These are phyloP conservation scores for Meleagris gallopavo DNA, from an alignment of 2,113 vertebrate species.

Conservation along the genomic window DNA sequence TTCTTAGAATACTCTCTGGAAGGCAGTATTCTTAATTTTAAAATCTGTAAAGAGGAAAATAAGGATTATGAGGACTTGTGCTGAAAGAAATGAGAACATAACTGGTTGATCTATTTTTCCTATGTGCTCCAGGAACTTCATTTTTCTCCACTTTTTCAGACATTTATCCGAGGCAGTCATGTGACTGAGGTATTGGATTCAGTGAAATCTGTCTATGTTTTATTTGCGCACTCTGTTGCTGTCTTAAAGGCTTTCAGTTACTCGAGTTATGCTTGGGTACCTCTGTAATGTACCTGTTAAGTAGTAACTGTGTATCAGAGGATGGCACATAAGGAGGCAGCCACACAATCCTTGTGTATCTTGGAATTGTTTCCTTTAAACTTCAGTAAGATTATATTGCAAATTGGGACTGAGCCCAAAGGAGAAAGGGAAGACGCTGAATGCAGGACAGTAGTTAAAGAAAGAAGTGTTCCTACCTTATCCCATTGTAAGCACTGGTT, in stretches of 20 bases:
- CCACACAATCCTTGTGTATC: neutral
- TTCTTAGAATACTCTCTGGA: accelerated
- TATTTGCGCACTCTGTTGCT: neutral
- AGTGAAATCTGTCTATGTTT: neutral
- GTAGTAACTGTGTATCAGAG: neutral
- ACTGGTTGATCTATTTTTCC: neutral
- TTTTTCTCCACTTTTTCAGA: neutral
- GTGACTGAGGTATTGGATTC: neutral
- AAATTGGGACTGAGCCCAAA: neutral
- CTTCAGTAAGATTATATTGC: neutral
- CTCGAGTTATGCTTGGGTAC: neutral
- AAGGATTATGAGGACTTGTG: neutral
- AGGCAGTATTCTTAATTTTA: neutral
- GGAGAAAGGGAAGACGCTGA: neutral
- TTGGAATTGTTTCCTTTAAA: neutral
- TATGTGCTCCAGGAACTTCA: neutral
- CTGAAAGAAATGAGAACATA: neutral
- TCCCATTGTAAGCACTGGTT: neutral
- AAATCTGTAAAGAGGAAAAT: neutral
- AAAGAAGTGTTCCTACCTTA: neutral
- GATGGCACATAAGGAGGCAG: neutral
- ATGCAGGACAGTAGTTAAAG: neutral
- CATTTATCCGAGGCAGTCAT: neutral
- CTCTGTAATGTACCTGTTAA: neutral
- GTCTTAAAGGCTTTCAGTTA: neutral